Evolutionary conservation across 2,888 invertebrate genomes (phyloP).

Genomic region (Lepas anatifera): DNA sequence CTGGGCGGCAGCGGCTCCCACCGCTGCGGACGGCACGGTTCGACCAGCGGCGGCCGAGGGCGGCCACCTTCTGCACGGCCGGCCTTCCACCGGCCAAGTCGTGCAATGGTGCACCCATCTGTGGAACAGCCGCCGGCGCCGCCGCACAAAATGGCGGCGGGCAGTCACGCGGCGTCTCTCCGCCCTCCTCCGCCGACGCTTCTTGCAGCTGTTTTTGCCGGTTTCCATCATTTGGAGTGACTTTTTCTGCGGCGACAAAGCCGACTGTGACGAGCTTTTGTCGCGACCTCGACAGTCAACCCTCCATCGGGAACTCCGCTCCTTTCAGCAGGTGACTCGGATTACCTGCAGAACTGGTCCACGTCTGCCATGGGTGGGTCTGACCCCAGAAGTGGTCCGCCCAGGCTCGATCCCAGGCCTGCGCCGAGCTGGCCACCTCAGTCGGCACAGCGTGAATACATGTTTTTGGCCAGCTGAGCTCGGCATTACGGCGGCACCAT

Average conservation of each 20-base stretch:
- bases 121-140: not conserved
- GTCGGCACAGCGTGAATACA: not conserved
- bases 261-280: no score
- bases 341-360: no score
- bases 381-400: no score
- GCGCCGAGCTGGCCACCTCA: not conserved
- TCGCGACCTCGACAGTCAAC: no score
- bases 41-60: not conserved
- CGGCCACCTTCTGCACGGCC: not conserved
- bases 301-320: no score
- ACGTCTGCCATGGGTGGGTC: no score
- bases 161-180: not conserved
- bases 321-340: no score
- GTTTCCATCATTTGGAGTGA: constrained; percentile 8
- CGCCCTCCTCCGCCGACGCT: not conserved
- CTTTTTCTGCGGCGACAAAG: not conserved
- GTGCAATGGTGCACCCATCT: not conserved
- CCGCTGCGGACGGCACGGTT: not conserved
- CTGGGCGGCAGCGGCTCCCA: not conserved
- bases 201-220: not conserved
- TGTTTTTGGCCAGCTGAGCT: not conserved
- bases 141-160: constrained; percentile 4
- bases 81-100: not conserved
- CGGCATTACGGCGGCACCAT: not conserved
- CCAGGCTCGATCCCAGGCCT: no score